phyloP scores from a whole-genome alignment of 2,113 vertebrate genomes.

The Chionomys nivalis region DNA sequence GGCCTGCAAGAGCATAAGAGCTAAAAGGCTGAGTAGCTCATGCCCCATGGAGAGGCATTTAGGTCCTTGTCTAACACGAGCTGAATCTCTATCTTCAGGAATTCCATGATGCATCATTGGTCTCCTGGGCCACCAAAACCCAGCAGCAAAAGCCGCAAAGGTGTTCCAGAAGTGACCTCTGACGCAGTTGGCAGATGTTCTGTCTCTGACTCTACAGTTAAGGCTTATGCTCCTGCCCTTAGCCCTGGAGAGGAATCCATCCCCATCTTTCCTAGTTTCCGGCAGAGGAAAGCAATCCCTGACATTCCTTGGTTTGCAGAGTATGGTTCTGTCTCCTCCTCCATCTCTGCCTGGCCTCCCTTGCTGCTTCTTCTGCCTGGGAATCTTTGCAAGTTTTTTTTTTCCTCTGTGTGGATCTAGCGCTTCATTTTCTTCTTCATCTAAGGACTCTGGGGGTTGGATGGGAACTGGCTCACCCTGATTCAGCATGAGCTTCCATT shows the following conservation, averaged over 20 bases:
- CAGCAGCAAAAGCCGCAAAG: no score
- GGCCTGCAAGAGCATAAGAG: fast-evolving
- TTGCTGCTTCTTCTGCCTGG: not conserved
- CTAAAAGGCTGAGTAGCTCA: not conserved
- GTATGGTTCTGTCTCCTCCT: fast-evolving
- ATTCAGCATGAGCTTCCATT: not conserved
- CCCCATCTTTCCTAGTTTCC: not conserved
- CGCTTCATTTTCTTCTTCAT: not conserved
- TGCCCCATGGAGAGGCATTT: fast-evolving
- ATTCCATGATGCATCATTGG: fast-evolving
- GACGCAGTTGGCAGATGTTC: fast-evolving
- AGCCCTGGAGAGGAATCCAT: not conserved
- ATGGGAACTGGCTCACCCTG: not conserved
- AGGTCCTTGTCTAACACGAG: fast-evolving
- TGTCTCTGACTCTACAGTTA: not conserved
- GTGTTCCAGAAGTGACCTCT: not conserved
- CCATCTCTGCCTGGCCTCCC: fast-evolving
- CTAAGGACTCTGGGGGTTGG: no score
- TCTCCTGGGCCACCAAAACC: not conserved
- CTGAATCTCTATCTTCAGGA: not conserved
- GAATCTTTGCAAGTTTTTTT: fast-evolving
- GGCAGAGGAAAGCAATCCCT: fast-evolving
- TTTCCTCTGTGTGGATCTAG: not conserved
- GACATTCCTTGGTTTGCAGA: not conserved
- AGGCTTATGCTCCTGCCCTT: fast-evolving